Conservation (phyloP, 2,797 vertebrate species). For the Lutjanus campechanus region DNA sequence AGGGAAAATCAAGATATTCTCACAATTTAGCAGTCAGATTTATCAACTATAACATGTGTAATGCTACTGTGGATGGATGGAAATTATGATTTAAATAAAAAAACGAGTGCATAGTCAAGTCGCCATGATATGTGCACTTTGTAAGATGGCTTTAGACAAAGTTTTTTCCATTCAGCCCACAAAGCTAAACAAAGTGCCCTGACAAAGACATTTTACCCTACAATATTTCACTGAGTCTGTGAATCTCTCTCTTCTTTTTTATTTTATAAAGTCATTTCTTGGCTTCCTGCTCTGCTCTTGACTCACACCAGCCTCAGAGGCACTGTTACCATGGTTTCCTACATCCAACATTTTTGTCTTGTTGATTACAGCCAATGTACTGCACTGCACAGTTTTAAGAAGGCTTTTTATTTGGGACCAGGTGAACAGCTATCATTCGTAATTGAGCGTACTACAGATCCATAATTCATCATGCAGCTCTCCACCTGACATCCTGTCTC, state of each 20-base stretch:
- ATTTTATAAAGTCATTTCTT: conserved; percentile 25
- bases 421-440: conserved; percentile 8
- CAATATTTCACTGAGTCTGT: conserved; percentile 12
- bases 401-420: conserved; percentile 15
- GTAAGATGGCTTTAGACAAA: not conserved
- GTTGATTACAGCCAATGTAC: conserved; percentile 31
- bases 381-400: conserved; percentile 28
- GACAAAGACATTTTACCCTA: not conserved
- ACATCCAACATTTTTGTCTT: conserved; percentile 22
- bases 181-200: not conserved
- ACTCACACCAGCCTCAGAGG: conserved; percentile 41
- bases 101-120: not conserved
- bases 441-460: not conserved
- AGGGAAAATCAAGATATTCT: conserved; percentile 10
- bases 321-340: conserved; percentile 58
- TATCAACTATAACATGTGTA: conserved; percentile 3
- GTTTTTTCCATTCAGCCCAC: not conserved
- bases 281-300: conserved; percentile 28
- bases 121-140: not conserved
- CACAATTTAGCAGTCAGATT: not conserved
- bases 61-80: not conserved
- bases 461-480: not conserved
- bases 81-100: not conserved
- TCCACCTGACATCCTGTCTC: not conserved
- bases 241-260: conserved; percentile 26